Base-by-base conservation (phyloP, 2,797 vertebrate species). In the Microctenopoma stevenorrisi region DNA sequence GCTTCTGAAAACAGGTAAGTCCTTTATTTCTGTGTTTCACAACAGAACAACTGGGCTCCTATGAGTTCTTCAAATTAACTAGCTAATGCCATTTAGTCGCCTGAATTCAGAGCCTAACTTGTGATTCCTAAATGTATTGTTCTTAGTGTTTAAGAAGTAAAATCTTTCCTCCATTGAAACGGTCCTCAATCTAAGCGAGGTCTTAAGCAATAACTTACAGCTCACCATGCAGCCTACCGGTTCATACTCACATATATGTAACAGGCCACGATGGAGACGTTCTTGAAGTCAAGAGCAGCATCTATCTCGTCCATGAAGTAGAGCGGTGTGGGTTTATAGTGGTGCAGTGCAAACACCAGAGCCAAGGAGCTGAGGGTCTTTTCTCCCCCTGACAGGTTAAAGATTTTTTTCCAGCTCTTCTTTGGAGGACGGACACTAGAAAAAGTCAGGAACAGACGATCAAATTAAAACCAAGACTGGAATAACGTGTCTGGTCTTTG, bases 281-380 rank as follows among this genome's bases (percentile, higher is more conserved):
- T 99, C 87, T 97, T 99, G 93, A 98, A 99, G 84, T 99, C 98
- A 0, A 99, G 94, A 0, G 98, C 98, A 4, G 98, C 97, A 12
- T 99, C 98, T 0, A 99, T 99, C 92, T 99, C 97, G 11, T 99
- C 98, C 98, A 99, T 98, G 88, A 99, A 99, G 72, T 99, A 99
- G 7, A 99, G 95, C 0, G 98, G 97, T 0, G 98, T 99, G 65
- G 98, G 98, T 52, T 99, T 99, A 75, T 96, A 99, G 88, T 99
- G 98, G 84, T 99, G 98, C 65, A 99, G 95, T 6, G 98, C 98
- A 37, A 99, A 99, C 52, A 99, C 97, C 72, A 99, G 89, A 2
- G 98, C 98, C 91, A 99, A 81, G 0, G 97, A 99, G 88, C 98
- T 99, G 3, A 99, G 93, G 0, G 98, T 99, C 93, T 99, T 99